A percentile compares a stretch with the other conserved stretches of the same genome.
phyloP scores from a whole-genome alignment of 2,113 vertebrate species.

The Pygoscelis antarcticus region DNA sequence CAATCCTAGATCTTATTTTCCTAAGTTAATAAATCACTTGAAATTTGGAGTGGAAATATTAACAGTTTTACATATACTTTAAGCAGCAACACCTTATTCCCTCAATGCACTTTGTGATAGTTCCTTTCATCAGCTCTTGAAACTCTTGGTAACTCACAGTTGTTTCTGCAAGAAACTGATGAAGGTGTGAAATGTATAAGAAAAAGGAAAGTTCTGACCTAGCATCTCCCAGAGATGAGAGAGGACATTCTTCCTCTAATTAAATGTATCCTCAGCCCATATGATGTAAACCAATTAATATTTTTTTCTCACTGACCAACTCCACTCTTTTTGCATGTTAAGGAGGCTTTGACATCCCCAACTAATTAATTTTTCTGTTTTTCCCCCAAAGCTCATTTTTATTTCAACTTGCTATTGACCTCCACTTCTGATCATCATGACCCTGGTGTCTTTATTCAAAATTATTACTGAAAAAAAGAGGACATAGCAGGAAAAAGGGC shows the following conservation, averaged over 20 bases:
- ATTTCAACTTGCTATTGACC: slow-evolving; percentile 23
- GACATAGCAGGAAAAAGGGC: background rate
- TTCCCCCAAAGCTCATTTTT: slow-evolving; percentile 16
- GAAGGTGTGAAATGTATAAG: background rate
- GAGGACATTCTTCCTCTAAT: slow-evolving; percentile 16
- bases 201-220: slow-evolving; percentile 16
- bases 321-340: background rate
- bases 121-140: background rate
- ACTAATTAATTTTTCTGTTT: slow-evolving; percentile 59
- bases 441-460: background rate
- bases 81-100: background rate
- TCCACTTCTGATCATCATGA: slow-evolving; percentile 19
- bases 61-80: background rate
- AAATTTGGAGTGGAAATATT: background rate
- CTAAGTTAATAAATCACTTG: background rate
- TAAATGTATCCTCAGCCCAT: slow-evolving; percentile 19
- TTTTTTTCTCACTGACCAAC: slow-evolving; percentile 23
- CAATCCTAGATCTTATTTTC: background rate
- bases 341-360: background rate
- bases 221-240: background rate
- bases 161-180: background rate
- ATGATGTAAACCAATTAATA: slow-evolving; percentile 26
- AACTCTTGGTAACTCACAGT: background rate
- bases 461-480: background rate
- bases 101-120: background rate